Percentiles rank a stretch among this genome's conserved stretches.
These are phyloP conservation scores for Potorous gilbertii DNA, from an alignment of 2,797 vertebrate genomes.

Conservation along the genomic window DNA sequence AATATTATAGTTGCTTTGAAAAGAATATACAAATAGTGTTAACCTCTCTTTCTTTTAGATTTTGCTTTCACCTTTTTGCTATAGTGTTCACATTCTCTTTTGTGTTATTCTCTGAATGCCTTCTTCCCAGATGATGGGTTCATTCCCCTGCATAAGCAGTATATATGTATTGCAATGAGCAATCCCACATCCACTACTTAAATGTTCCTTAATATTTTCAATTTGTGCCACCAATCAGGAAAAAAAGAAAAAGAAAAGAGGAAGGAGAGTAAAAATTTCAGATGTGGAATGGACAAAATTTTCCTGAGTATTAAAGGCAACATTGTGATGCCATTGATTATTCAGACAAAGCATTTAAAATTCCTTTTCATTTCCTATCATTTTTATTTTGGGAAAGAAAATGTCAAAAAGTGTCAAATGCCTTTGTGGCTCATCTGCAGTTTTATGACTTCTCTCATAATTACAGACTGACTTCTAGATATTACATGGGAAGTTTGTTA, in stretches of 20 bases:
- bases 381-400: neutral
- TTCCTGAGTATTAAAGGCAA: fast-evolving
- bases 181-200: neutral
- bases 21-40: neutral
- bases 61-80: neutral
- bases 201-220: neutral
- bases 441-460: neutral
- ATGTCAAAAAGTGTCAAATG: neutral
- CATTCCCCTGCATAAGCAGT: neutral
- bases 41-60: neutral
- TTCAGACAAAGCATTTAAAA: neutral
- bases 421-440: neutral
- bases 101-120: neutral
- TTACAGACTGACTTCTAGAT: slow-evolving; percentile 13
- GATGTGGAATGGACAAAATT: neutral
- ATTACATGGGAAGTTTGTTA: slow-evolving; percentile 36
- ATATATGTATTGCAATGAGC: neutral
- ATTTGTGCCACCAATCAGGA: neutral
- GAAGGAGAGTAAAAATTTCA: neutral
- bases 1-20: neutral
- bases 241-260: neutral
- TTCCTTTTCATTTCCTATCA: neutral
- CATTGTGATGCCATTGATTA: neutral
- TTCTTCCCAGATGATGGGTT: neutral
- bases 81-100: neutral